Evolutionary conservation across 2,888 invertebrate species (phyloP), one percentile per base, ranked within the genome.

Genomic region (Rutpela maculata): DNA sequence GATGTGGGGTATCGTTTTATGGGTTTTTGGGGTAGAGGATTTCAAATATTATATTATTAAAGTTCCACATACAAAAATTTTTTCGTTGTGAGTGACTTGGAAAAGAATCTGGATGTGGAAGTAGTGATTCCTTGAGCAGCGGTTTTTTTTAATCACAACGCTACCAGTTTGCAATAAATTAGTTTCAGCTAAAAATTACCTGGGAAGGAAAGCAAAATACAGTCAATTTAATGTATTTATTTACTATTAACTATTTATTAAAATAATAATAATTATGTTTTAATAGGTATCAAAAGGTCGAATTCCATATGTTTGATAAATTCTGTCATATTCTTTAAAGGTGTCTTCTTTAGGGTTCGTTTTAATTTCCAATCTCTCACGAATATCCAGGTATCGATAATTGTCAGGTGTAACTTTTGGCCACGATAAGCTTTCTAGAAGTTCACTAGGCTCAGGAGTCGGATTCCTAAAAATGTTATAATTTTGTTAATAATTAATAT

Each of bases 211-310:
- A 15, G 15, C 15, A 43, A 43, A 43, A 15, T 43, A 43, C 4
- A 43, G 15, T 43, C 15, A 1, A 43, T 12, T 22, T 22, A 19
- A 22, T 63, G 62, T 35, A 7, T 35, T 5, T 63, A n/a, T 43
- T 9, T 63, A 31, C 17, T 26, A n/a, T 43, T 9, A 35, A 31
- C 17, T 26, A 2, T 12, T n/a, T 63, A 31, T 1, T 10, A 17
- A n/a, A 31, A 31, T 31, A 38, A 19, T 18, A 18, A 19, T 65
- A 17, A 38, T 15, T 17, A 10, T n/a, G 7, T 68, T 17, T 68
- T 35, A 70, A 18, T 56, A 70, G 9, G 70, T 70, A 17, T 70
- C 70, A 59, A 59, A 70, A 12, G 70, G 70, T 6, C 59, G 59
- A 56, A 59, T 19, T 6, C 38, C 70, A 60, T 70, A 70, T 19